phyloP scores from a whole-genome alignment of 2,888 invertebrate genomes.

The Philereme transversata region DNA sequence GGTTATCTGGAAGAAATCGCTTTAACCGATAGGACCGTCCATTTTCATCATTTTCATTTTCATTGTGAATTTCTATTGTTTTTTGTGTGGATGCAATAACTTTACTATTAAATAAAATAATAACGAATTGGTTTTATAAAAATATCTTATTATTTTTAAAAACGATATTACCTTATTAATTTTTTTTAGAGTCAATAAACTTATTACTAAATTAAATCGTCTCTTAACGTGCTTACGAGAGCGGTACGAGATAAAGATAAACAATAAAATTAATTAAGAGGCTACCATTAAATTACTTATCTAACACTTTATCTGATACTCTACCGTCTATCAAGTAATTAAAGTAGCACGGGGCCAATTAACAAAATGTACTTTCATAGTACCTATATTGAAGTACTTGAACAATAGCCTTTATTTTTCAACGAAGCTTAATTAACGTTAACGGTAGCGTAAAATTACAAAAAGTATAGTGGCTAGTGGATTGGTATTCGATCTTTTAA shows the following conservation, averaged over 20 bases:
- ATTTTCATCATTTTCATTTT: no score
- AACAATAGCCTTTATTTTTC: conserved; percentile 67
- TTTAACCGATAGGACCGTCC: no score
- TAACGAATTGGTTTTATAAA: no score
- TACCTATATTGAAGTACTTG: conserved; percentile 34
- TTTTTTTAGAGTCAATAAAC: no score
- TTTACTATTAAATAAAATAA: no score
- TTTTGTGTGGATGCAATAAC: no score
- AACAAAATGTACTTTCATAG: conserved; percentile 72
- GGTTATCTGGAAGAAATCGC: no score
- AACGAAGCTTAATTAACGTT: conserved; percentile 71
- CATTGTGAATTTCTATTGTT: no score
- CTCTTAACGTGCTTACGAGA: conserved; percentile 11
- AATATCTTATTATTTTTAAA: no score
- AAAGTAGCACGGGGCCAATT: conserved; percentile 73
- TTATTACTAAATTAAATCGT: neutral
- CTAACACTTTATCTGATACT: conserved; percentile 49
- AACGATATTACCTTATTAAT: no score
- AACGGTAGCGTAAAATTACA: conserved; percentile 57
- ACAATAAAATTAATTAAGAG: conserved; percentile 33
- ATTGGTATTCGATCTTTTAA: conserved; percentile 31
- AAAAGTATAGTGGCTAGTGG: conserved; percentile 27
- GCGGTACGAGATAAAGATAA: conserved; percentile 17
- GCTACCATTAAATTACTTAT: conserved; percentile 36
- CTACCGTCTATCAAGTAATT: conserved; percentile 69